Evolutionary conservation across 92 coral and sea anemone species (phyloP), one percentile per base, ranked within the genome.

Genomic region (Palythoa heliodiscus): DNA sequence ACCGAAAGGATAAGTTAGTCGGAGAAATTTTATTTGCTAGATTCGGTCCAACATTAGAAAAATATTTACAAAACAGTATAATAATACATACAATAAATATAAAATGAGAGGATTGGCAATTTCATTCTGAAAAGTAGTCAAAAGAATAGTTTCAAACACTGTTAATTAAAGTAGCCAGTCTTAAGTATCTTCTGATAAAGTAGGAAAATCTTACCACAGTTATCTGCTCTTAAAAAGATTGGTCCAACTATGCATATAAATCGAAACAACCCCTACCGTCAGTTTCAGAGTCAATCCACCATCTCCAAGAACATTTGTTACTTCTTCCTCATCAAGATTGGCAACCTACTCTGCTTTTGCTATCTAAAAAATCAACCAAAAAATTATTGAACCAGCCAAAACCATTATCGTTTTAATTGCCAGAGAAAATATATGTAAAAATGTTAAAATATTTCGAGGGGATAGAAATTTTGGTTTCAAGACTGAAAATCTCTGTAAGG

Each of bases 271-370:
- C n/a, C 67, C 55, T 70, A 84, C 82, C 68, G 82, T 84, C 64
- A 84, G 50, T 25, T 53, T 71, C 22, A 73, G 58, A 72, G 87
- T 71, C 67, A 84, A 78, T 55, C 87, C 87, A 84, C 87, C 72
- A 71, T 84, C 82, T 53, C 81, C 54, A 53, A 84, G 87, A 54
- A 84, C 67, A 77, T 10, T 47, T 52, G 73, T 84, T 37, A 77
- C 71, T 72, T 84, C 81, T 67, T 84, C 87, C 19, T 71, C 53
- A 73, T 73, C 87, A 70, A 84, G 80, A n/a, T 22, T 58, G 43
- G 71, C 43, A 2, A 84, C 68, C 19, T 84, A 81, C 35, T 71
- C 50, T 39, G 75, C 87, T 72, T 71, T 78, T 70, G 87, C 79
- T 69, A 83, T 60, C 87, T 83, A 83, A 70, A 73, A 50, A 68